Evolutionary conservation across 2,113 vertebrate species (phyloP).

Genomic region (Pluvianellus socialis): DNA sequence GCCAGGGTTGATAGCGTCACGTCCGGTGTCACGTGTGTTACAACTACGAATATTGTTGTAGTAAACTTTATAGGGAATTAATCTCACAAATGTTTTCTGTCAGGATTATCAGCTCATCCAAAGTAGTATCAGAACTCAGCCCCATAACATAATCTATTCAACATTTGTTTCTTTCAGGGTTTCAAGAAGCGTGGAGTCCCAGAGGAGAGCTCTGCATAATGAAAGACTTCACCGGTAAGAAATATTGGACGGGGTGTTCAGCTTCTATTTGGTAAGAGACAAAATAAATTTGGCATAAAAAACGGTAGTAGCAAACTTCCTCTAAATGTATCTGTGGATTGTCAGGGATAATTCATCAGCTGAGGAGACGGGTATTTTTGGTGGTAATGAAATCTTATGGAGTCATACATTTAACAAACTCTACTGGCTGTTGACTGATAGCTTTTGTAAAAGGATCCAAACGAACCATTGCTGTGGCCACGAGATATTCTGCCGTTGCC

Average conservation of each 20-base stretch:
- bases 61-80: background rate
- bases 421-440: background rate
- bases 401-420: background rate
- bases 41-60: background rate
- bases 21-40: background rate
- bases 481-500: background rate
- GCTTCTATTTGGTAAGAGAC: background rate
- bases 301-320: background rate
- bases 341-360: background rate
- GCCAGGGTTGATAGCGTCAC: background rate
- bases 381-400: background rate
- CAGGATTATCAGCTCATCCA: background rate
- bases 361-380: background rate
- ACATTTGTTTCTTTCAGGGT: background rate
- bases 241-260: background rate
- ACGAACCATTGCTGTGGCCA: background rate
- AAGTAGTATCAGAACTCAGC: background rate
- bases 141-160: background rate
- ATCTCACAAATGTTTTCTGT: background rate
- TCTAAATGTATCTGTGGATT: background rate
- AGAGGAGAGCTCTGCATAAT: background rate
- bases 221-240: background rate
- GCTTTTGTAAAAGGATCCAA: background rate
- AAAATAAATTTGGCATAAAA: constrained; percentile 9
- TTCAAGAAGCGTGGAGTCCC: background rate